Conservation (phyloP, 2,888 invertebrate species). For the Rambutsinella grinnellia region DNA sequence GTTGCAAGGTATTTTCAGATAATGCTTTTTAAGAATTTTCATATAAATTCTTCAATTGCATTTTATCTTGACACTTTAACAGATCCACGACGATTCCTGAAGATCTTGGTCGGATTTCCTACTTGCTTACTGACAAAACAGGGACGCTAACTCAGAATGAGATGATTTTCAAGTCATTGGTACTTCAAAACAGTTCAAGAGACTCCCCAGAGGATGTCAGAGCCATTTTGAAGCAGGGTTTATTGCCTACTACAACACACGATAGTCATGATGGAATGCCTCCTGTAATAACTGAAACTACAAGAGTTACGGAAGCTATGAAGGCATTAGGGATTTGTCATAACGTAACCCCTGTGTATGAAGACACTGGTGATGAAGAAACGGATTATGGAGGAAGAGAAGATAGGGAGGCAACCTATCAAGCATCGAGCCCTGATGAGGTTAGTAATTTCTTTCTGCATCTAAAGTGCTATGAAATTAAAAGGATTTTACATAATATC, state of each 20-base stretch:
- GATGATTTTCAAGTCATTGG: conserved; percentile 92
- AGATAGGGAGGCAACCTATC: conserved; percentile 72
- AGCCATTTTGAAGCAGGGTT: conserved; percentile 58
- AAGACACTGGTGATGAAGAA: conserved; percentile 70
- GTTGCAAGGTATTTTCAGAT: conserved; percentile 75
- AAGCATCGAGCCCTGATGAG: conserved; percentile 84
- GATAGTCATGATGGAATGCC: too few relatives aligned
- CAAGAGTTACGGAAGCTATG: conserved; percentile 84
- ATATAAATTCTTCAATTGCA: background rate
- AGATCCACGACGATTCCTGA: conserved; percentile 98
- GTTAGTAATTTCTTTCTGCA: conserved; percentile 67
- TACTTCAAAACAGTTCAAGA: conserved; percentile 58
- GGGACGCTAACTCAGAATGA: conserved; percentile 99
- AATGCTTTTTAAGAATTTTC: background rate
- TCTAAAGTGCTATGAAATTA: background rate
- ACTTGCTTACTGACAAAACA: conserved; percentile 97
- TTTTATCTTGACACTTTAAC: conserved; percentile 10
- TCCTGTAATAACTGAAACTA: conserved; percentile 59
- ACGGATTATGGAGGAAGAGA: conserved; percentile 55
- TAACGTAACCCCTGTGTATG: conserved; percentile 98
- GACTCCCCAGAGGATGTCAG: conserved; percentile 60
- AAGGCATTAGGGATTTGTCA: conserved; percentile 97
- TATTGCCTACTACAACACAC: conserved; percentile 23
- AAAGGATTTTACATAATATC: too few relatives aligned
- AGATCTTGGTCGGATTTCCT: conserved; percentile 95